Evolutionary conservation across 2,113 vertebrate genomes (phyloP).

Genomic region (Cariama cristata): DNA sequence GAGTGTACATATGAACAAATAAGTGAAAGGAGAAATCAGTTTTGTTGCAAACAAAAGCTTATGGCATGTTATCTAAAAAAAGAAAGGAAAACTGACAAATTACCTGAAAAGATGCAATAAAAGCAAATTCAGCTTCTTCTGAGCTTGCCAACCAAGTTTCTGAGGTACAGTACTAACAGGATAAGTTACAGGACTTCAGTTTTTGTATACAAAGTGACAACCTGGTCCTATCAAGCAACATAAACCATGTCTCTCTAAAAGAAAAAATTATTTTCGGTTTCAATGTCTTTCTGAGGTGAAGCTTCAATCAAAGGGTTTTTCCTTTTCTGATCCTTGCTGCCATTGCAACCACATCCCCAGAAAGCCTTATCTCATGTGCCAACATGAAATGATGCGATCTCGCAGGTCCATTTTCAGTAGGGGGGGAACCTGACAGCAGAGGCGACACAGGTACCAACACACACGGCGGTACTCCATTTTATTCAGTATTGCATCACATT

Average conservation of each 20-base stretch:
- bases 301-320: neutral
- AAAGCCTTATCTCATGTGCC: neutral
- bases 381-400: neutral
- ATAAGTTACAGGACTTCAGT: neutral
- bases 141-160: neutral
- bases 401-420: neutral
- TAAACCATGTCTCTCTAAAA: neutral
- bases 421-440: neutral
- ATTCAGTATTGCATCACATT: neutral
- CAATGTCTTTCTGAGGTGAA: neutral
- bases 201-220: neutral
- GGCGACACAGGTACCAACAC: neutral
- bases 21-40: neutral
- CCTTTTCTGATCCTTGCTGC: neutral
- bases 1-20: neutral
- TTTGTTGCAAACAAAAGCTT: neutral
- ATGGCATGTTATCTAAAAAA: neutral
- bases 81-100: neutral
- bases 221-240: neutral
- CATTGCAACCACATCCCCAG: neutral
- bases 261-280: neutral
- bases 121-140: neutral
- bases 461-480: accelerated
- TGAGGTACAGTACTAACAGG: neutral
- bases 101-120: neutral